Base-by-base conservation (phyloP, 1,140 invertebrate species). In the Lepidurus couesii region DNA sequence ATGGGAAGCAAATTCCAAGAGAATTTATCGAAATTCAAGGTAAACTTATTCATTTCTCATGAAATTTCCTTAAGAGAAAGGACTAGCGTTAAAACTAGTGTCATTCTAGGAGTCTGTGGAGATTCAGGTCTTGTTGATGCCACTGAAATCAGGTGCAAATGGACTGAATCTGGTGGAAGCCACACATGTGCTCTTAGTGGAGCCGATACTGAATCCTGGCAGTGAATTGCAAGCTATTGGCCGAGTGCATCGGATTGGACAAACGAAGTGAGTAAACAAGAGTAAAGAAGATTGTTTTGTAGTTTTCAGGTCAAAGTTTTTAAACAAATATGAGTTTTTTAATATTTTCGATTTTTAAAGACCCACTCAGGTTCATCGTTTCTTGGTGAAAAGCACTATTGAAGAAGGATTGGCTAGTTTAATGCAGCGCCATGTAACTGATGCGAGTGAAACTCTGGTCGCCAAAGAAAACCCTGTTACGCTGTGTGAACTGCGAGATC, bases 161-260 rank as follows among this genome's bases (percentile, higher is more conserved):
- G 93, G 93, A 0, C 83, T 95, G 1, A 95, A 94, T 85, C 84
- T 95, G 43, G 91, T 90, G 42, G 93, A 95, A 85, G 93, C 93
- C 1, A 91, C 89, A 11, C 92, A 94, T 85, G 90, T 94, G 0
- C 86, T 95, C 42, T 85, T 95, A 5, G 88, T 92, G 7, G 92
- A 95, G 82, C 92, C 93, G 0, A 87, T 92, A 44, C 84, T 94
- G 0, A 92, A 93, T 84, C 88, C 89, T 11, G 90, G 89, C 2
- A 90, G 91, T 81, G 92, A 93, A 82, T 82, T 90, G 6, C 93
- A 95, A 85, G 93, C 92, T 5, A 90, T 95, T 77, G 92, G 92
- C 0, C 85, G 93, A 80, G 87, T 95, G 10, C 91, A 94, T 85
- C 86, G 93, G 47, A 93, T 95, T 81, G 93, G 93, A 0, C 93